These are phyloP conservation scores for Nannobrachium achirus DNA, from an alignment of 2,113 vertebrate genomes.

Conservation along the genomic window DNA sequence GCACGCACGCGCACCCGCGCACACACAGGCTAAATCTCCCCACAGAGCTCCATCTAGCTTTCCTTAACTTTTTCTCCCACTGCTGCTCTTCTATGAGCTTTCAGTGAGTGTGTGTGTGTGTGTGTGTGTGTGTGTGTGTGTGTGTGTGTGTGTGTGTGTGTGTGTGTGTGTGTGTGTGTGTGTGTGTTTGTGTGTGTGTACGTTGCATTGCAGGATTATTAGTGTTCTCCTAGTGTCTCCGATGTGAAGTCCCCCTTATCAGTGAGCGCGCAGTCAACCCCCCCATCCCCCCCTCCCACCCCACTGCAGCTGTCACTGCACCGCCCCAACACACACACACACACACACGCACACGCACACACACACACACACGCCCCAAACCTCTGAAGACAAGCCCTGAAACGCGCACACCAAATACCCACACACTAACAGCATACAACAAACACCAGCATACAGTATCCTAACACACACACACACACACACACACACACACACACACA, in stretches of 20 bases:
- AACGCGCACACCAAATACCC: slow-evolving; percentile 58
- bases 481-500: slow-evolving; percentile 10
- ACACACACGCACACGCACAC: slow-evolving; percentile 61
- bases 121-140: slow-evolving; percentile 12
- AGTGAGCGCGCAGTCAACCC: slow-evolving; percentile 87
- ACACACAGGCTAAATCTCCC: slow-evolving; percentile 37
- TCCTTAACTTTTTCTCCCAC: slow-evolving; percentile 83
- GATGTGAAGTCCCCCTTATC: slow-evolving; percentile 89
- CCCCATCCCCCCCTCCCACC: slow-evolving; percentile 62
- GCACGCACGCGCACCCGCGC: slow-evolving; percentile 15
- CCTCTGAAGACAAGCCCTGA: slow-evolving; percentile 77
- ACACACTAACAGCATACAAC: slow-evolving; percentile 70
- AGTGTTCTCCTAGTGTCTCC: slow-evolving; percentile 78
- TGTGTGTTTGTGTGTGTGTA: slow-evolving; percentile 10
- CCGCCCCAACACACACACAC: slow-evolving; percentile 70
- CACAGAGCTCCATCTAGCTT: slow-evolving; percentile 66
- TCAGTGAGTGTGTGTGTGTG: slow-evolving; percentile 56
- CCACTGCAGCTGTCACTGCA: slow-evolving; percentile 84
- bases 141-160: slow-evolving; percentile 37
- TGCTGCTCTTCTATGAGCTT: slow-evolving; percentile 45
- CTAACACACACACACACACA: slow-evolving; percentile 67
- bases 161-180: slow-evolving; percentile 15
- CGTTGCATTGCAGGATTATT: slow-evolving; percentile 77
- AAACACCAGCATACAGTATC: slow-evolving; percentile 74
- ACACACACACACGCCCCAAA: slow-evolving; percentile 67